phyloP scores from a whole-genome alignment of 2,797 vertebrate genomes.

The Hapalemur alaotrensis region DNA sequence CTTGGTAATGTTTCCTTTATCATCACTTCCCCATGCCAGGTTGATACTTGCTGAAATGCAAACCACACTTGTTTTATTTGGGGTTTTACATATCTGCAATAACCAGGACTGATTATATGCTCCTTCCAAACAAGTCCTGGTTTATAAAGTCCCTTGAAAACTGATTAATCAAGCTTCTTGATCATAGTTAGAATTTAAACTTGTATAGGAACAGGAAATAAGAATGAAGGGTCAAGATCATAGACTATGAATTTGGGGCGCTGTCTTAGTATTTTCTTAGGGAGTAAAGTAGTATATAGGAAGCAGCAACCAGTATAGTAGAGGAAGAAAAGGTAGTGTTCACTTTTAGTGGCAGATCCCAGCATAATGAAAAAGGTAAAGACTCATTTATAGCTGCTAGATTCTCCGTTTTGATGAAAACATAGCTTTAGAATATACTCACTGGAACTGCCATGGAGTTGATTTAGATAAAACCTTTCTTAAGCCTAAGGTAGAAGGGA shows the following conservation, averaged over 20 bases:
- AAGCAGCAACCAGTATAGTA: neutral
- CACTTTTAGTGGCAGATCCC: neutral
- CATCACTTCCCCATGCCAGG: neutral
- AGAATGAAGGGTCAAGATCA: neutral
- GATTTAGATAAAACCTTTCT: neutral
- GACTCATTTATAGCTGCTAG: neutral
- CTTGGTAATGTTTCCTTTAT: neutral
- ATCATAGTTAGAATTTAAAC: neutral
- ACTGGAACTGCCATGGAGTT: neutral
- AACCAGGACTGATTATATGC: neutral
- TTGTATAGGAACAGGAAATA: neutral
- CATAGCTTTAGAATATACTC: neutral
- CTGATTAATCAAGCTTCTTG: neutral
- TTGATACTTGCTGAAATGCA: neutral
- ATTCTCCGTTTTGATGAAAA: neutral
- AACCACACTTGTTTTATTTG: neutral
- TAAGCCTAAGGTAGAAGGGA: neutral
- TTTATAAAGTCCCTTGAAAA: neutral
- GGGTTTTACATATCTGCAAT: neutral
- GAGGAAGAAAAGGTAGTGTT: neutral
- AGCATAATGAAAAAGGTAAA: neutral
- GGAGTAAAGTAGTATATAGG: neutral
- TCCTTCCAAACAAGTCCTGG: neutral
- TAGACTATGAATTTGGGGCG: neutral
- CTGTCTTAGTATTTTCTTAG: neutral